These are phyloP conservation scores for Drosophila demipolita DNA, from an alignment of 2,888 invertebrate genomes.

Conservation along the genomic window DNA sequence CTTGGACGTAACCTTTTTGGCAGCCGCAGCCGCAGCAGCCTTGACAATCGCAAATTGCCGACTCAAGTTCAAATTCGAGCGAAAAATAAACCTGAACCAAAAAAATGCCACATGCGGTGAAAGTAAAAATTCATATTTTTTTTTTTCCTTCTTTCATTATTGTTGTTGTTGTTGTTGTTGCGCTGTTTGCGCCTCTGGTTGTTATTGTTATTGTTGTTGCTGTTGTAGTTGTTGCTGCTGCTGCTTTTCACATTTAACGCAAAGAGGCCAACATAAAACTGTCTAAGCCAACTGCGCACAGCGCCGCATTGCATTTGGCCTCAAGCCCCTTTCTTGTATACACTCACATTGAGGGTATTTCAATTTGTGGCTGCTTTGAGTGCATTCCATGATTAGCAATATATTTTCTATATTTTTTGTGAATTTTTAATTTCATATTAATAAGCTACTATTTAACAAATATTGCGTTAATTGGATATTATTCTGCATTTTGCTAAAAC, in stretches of 20 bases:
- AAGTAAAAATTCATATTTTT: conserved; percentile 83
- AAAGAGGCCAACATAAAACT: conserved; percentile 72
- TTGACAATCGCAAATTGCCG: conserved; percentile 66
- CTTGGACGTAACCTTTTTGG: conserved; percentile 65
- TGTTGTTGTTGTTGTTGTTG: conserved; percentile 12
- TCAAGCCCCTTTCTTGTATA: conserved; percentile 66
- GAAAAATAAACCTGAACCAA: conserved; percentile 63
- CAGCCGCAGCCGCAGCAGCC: conserved; percentile 53
- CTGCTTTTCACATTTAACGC: conserved; percentile 55
- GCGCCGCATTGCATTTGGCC: conserved; percentile 49
- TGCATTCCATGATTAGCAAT: background rate
- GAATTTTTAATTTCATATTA: background rate
- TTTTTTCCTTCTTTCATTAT: conserved; percentile 43
- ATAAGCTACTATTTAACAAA: background rate
- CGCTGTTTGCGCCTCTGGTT: conserved; percentile 10
- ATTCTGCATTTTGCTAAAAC: background rate
- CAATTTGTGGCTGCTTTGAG: background rate
- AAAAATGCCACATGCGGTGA: conserved; percentile 80
- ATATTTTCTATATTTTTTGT: background rate
- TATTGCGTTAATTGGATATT: background rate
- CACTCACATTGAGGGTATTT: background rate
- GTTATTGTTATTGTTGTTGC: conserved; percentile 20
- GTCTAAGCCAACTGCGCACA: conserved; percentile 66
- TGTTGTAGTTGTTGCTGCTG: conserved; percentile 7
- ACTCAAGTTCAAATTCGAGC: conserved; percentile 71